Percentiles rank a stretch among this genome's conserved stretches.
phyloP scores from a whole-genome alignment of 1,140 invertebrate species.

The Zaprionus kolodkinae region DNA sequence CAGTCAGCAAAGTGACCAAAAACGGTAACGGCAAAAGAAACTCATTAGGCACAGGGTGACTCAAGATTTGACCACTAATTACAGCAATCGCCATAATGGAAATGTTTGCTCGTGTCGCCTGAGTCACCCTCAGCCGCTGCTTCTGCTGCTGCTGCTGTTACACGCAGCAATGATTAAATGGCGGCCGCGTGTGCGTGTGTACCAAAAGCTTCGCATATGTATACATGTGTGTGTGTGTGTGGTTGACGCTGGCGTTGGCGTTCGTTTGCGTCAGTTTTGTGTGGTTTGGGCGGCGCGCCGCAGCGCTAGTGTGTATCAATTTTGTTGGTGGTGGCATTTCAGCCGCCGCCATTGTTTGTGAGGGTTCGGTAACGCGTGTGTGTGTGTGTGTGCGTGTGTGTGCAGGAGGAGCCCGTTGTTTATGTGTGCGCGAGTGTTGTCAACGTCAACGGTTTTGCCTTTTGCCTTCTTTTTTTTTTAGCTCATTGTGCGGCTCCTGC shows the following conservation, averaged over 20 bases:
- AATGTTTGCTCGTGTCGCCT: constrained; percentile 11
- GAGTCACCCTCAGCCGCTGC: constrained; percentile 37
- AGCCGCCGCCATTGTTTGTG: constrained; percentile 53
- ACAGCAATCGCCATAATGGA: constrained; percentile 6
- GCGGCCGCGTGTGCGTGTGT: constrained; percentile 11
- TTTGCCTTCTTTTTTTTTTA: constrained; percentile 59
- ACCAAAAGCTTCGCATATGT: constrained; percentile 34
- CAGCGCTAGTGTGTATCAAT: constrained; percentile 52
- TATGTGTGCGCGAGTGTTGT: constrained; percentile 8
- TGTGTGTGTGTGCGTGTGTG: constrained; percentile 18
- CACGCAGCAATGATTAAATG: constrained; percentile 40
- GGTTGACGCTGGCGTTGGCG: constrained; percentile 26
- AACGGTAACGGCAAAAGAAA: constrained; percentile 2
- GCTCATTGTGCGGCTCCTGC: constrained; percentile 49
- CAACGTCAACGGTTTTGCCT: constrained; percentile 68
- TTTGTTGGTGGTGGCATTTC: constrained; percentile 47
- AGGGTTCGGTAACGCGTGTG: constrained; percentile 5
- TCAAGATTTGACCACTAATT: constrained; percentile 31
- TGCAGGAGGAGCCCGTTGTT: neutral
- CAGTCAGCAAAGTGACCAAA: constrained; percentile 13
- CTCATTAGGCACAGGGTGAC: constrained; percentile 49
- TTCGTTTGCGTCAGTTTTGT: constrained; percentile 43
- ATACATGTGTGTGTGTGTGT: constrained; percentile 24
- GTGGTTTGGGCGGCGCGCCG: constrained; percentile 15
- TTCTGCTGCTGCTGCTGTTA: constrained; percentile 16